phyloP scores from a whole-genome alignment of 2,113 vertebrate genomes.

The Caranx ignobilis region DNA sequence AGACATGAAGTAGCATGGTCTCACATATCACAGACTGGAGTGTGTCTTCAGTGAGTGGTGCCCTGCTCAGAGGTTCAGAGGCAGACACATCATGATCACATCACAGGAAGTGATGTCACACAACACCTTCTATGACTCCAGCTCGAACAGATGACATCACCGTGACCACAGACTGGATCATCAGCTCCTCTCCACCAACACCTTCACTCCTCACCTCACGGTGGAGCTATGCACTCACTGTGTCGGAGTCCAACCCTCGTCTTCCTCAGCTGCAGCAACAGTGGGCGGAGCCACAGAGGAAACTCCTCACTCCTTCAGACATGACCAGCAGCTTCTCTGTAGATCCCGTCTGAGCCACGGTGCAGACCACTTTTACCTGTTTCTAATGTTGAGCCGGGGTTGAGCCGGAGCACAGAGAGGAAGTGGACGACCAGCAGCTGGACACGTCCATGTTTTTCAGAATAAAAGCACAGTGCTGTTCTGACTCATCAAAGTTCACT shows the following conservation, averaged over 20 bases:
- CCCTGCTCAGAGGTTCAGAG: too few relatives aligned
- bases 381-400: slow-evolving; percentile 14
- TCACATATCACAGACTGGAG: slow-evolving; percentile 1
- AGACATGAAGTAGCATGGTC: not conserved
- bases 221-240: slow-evolving; percentile 60
- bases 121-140: too few relatives aligned
- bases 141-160: too few relatives aligned
- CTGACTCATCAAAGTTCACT: not conserved
- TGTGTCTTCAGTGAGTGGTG: too few relatives aligned
- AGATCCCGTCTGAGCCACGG: slow-evolving; percentile 21
- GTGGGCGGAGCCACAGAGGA: not conserved
- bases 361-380: slow-evolving; percentile 12
- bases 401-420: slow-evolving; percentile 13
- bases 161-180: too few relatives aligned
- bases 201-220: too few relatives aligned
- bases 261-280: slow-evolving; percentile 45
- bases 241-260: slow-evolving; percentile 26
- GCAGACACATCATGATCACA: too few relatives aligned
- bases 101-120: too few relatives aligned
- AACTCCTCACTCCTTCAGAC: not conserved
- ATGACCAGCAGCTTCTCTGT: not conserved
- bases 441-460: not conserved
- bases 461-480: slow-evolving; percentile 55
- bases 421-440: slow-evolving; percentile 19
- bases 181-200: too few relatives aligned